Base-by-base conservation (phyloP, 2,888 invertebrate species). In the Electrophaes corylata region DNA sequence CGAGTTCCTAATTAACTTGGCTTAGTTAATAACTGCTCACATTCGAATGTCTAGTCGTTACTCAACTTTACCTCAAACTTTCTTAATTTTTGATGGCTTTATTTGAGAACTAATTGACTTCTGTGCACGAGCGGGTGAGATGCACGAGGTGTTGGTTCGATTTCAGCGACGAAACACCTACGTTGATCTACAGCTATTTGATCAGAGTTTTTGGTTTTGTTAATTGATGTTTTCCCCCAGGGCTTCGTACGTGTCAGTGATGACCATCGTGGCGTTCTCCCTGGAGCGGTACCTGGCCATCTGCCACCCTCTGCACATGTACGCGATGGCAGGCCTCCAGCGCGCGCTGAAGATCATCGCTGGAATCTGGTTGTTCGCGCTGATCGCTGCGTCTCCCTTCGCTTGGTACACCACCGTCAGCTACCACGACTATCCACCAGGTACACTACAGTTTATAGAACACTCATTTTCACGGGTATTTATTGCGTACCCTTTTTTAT, bases 201-300 rank as follows among this genome's bases (percentile, higher is more conserved):
- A n/a, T n/a, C n/a, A n/a, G n/a, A n/a, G n/a, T n/a, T n/a, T n/a
- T n/a, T n/a, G n/a, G n/a, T 2, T 23, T 5, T 23, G 23, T 23
- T 23, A 23, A 23, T 23, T 29, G 26, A 10, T 29, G 5, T 10
- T 2, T 26, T 26, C 26, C 16, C 16, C 0, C 88, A 97, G 97
- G 84, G 96, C 97, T 0, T 96, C 97, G 0, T 97, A 98, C 84
- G 97, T 97, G 0, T 98, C 98, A 0, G 96, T 98, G 46, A 88
- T 98, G 76, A 98, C 98, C 19, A 98, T 98, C 69, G 97, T 97
- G 41, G 97, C 97, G 2, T 98, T 98, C 87, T 97, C 98, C 0
- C 94, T 96, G 86, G 98, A 98, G 88, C 93, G 98, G 40, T 97
- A 97, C 89, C 88, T 98, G 66, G 98, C 98, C 29, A 98, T 98